Base-by-base conservation (phyloP, 2,888 invertebrate species). In the Carabus problematicus region DNA sequence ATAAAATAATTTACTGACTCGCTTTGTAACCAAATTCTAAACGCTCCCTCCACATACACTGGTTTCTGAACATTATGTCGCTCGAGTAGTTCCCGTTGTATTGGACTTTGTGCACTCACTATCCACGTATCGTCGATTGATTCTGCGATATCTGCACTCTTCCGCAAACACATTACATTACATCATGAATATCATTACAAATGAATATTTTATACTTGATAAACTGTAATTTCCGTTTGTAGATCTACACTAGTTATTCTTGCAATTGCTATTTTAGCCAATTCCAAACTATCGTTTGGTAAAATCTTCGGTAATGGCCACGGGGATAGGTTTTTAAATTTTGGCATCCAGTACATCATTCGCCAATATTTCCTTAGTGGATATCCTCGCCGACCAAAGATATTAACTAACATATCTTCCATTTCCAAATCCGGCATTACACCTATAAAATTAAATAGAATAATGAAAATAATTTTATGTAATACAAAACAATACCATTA, bases 331-430 rank as follows among this genome's bases (percentile, higher is more conserved):
- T 97, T 90, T 78, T 90, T 93, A 78, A 99, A 95, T 80, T 98
- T 99, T 0, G 98, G 97, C 90, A 92, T 90, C 93, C 93, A 93
- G 76, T 93, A 93, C 88, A 91, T 87, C 91, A 93, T 91, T 9
- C 92, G 84, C 90, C 91, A 90, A 76, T 85, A 91, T 76, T 91
- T 92, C 66, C 91, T 83, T 4, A 92, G 78, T 0, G 92, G 91
- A 77, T 87, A 86, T 0, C 92, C 92, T 72, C 89, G 84, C 18
- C 83, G 83, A 0, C 98, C 98, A 82, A 98, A 99, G 58, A 91
- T 88, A 76, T 92, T 93, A 0, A 91, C 76, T 8, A 99, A 82
- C 81, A 95, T 90, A 63, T 87, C 85, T 77, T 96, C 92, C 84
- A 94, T 88, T 82, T 98, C 96, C 70, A 87, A 85, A 80, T 99